Evolutionary conservation across 2,888 invertebrate genomes (phyloP).

Genomic region (Coelopa pilipes): DNA sequence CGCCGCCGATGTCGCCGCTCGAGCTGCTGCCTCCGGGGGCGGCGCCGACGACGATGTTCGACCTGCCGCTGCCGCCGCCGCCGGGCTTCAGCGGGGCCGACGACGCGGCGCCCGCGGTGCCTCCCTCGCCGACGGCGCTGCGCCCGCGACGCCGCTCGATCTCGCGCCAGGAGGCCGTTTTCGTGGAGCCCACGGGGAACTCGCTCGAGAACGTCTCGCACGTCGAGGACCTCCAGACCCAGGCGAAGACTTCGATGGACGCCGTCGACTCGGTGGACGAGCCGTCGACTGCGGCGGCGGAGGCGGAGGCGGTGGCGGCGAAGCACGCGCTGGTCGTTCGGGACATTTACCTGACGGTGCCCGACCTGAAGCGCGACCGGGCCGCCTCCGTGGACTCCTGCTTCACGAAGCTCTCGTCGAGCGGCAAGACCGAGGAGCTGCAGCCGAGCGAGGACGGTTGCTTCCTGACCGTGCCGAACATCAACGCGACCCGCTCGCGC

Average conservation of each 20-base stretch:
- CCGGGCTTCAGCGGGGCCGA: slow-evolving; percentile 46
- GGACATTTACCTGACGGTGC: slow-evolving; percentile 83
- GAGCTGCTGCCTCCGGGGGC: slow-evolving; percentile 46
- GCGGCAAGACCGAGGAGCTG: slow-evolving; percentile 75
- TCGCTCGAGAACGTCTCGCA: slow-evolving; percentile 77
- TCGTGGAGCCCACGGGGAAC: slow-evolving; percentile 78
- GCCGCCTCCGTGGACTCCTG: slow-evolving; percentile 90
- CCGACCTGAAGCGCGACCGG: slow-evolving; percentile 84
- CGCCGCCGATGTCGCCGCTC: slow-evolving; percentile 53
- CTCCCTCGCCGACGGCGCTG: slow-evolving; percentile 58
- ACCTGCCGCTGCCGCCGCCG: slow-evolving; percentile 49
- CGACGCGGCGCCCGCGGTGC: slow-evolving; percentile 47
- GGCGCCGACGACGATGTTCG: slow-evolving; percentile 43
- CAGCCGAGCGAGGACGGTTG: slow-evolving; percentile 72
- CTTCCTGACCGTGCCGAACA: slow-evolving; percentile 77
- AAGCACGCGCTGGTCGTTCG: slow-evolving; percentile 69
- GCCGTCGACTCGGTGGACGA: slow-evolving; percentile 58
- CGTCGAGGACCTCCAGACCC: slow-evolving; percentile 55
- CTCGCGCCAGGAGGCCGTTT: slow-evolving; percentile 84
- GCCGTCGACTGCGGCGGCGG: slow-evolving; percentile 62
- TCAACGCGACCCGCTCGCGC: slow-evolving; percentile 78
- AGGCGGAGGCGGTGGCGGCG: slow-evolving; percentile 25
- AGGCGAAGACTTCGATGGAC: slow-evolving; percentile 52
- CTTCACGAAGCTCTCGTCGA: slow-evolving; percentile 81
- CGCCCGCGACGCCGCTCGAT: slow-evolving; percentile 77